Evolutionary conservation across 2,797 vertebrate species (phyloP).

Genomic region (Takifugu rubripes): DNA sequence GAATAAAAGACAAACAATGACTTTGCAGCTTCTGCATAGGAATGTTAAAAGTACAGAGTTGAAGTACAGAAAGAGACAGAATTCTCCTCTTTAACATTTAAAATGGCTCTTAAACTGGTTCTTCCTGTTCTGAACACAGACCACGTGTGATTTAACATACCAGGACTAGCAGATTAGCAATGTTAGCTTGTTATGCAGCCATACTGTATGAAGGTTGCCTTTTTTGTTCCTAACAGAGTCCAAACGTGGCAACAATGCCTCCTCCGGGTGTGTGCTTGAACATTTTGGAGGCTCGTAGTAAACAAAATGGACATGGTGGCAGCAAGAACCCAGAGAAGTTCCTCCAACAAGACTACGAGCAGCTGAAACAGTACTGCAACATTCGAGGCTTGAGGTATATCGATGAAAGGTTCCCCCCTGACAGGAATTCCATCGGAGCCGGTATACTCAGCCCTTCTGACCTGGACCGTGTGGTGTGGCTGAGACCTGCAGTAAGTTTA

Average conservation of each 20-base stretch:
- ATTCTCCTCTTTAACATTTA: too few species aligned
- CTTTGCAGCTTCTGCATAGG: too few species aligned
- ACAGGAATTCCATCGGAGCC: conserved; percentile 57
- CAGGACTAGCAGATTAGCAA: too few species aligned
- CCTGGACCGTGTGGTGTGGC: conserved; percentile 62
- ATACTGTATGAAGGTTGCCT: neutral
- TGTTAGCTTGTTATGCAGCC: neutral
- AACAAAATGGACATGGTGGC: conserved; percentile 52
- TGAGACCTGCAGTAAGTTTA: conserved; percentile 62
- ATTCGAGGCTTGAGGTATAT: conserved; percentile 35
- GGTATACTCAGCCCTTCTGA: conserved; percentile 33
- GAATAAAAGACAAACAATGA: too few species aligned
- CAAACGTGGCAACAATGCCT: conserved; percentile 52
- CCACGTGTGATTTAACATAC: too few species aligned
- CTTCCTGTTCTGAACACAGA: too few species aligned
- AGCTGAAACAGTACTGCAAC: conserved; percentile 51
- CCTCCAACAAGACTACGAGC: conserved; percentile 62
- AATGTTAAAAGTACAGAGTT: too few species aligned
- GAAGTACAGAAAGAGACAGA: too few species aligned
- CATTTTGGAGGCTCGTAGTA: conserved; percentile 63
- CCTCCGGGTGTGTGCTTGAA: conserved; percentile 61
- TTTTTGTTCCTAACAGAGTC: neutral
- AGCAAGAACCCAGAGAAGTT: conserved; percentile 56
- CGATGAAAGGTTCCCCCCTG: conserved; percentile 69
- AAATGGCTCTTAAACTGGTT: too few species aligned